phyloP scores from a whole-genome alignment of 2,113 vertebrate species.

The Helogale parvula region DNA sequence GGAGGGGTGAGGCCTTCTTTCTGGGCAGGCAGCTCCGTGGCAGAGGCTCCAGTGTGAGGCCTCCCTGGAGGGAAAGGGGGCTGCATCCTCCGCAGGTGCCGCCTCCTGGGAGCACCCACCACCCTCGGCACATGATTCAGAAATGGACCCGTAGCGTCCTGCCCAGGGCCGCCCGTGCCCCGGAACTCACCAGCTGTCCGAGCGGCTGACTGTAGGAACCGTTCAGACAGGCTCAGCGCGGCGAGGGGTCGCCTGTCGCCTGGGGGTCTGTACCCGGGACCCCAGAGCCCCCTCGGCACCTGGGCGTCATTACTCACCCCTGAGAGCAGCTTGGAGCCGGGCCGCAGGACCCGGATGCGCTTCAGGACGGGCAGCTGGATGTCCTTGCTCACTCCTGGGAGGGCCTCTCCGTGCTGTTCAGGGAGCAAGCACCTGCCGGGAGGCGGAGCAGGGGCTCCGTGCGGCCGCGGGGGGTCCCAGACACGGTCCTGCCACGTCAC shows the following conservation, averaged over 20 bases:
- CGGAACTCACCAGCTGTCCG: too few relatives aligned
- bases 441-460: background rate
- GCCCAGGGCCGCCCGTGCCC: fast-evolving
- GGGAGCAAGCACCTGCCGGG: background rate
- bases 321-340: fast-evolving
- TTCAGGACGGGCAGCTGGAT: fast-evolving
- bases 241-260: fast-evolving
- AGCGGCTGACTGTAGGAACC: fast-evolving
- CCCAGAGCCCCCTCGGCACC: fast-evolving
- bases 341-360: too few relatives aligned
- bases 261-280: fast-evolving
- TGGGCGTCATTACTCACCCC: fast-evolving
- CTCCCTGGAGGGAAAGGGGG: background rate
- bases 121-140: fast-evolving
- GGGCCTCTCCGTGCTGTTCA: background rate
- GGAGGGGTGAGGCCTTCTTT: too few relatives aligned
- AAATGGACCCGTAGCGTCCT: fast-evolving
- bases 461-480: background rate
- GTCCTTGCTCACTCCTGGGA: fast-evolving
- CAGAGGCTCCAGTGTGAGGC: fast-evolving
- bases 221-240: background rate
- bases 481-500: background rate
- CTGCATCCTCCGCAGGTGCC: too few relatives aligned
- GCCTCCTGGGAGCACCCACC: fast-evolving
- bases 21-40: fast-evolving